Conservation (phyloP, 2,113 vertebrate species). For the Oryzias javanicus region DNA sequence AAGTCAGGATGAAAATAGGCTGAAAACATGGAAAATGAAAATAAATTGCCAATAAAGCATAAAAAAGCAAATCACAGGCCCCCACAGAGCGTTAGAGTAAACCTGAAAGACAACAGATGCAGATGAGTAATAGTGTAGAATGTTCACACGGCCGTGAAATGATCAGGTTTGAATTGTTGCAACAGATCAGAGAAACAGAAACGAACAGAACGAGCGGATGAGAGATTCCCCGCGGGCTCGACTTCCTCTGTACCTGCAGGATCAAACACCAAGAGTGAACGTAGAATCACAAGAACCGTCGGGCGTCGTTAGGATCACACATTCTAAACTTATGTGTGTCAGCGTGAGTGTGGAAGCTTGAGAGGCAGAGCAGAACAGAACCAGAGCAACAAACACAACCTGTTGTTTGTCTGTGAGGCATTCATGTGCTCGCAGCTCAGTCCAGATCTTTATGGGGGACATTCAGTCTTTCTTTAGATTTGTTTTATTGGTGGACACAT, state of each 20-base stretch:
- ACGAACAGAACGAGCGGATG: slow-evolving; percentile 42
- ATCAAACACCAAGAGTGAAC: slow-evolving; percentile 61
- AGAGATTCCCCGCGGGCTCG: slow-evolving; percentile 37
- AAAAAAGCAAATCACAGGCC: too few relatives aligned
- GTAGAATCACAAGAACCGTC: slow-evolving; percentile 57
- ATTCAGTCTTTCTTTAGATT: too few relatives aligned
- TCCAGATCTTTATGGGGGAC: too few relatives aligned
- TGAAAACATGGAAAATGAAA: too few relatives aligned
- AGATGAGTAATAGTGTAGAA: not conserved
- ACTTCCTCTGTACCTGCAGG: slow-evolving; percentile 60
- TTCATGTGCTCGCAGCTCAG: not conserved
- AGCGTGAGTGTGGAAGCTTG: slow-evolving; percentile 6
- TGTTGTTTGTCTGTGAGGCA: not conserved
- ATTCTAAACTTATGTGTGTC: slow-evolving; percentile 56
- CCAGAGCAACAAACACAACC: not conserved
- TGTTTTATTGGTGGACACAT: too few relatives aligned
- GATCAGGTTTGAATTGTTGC: slow-evolving; percentile 22
- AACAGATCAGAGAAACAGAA: slow-evolving; percentile 50
- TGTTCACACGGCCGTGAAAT: not conserved
- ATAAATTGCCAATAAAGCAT: too few relatives aligned
- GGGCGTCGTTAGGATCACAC: slow-evolving; percentile 55
- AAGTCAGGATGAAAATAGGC: too few relatives aligned
- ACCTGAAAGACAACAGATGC: slow-evolving; percentile 1
- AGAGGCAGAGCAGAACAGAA: not conserved
- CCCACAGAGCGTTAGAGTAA: not conserved